Evolutionary conservation across 1,140 invertebrate genomes (phyloP).

Genomic region (Brachionus sp.): DNA sequence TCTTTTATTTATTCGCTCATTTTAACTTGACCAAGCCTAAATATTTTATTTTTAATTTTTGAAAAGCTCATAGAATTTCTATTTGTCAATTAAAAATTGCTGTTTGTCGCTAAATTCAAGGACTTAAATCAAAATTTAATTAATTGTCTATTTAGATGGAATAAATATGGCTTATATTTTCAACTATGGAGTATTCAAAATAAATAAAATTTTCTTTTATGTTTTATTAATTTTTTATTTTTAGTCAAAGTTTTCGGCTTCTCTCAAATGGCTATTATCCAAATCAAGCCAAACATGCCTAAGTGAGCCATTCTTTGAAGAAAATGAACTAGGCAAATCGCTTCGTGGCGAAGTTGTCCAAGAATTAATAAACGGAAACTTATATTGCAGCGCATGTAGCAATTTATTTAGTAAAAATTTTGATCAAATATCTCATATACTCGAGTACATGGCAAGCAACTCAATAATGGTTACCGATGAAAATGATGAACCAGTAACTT

Average conservation of each 20-base stretch:
- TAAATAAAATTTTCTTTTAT: not conserved
- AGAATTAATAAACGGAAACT: slow-evolving; percentile 18
- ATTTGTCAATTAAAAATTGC: not conserved
- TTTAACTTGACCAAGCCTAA: not conserved
- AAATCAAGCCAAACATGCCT: not conserved
- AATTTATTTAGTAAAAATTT: slow-evolving; percentile 16
- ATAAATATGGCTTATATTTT: slow-evolving; percentile 41
- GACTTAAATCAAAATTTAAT: slow-evolving; percentile 16
- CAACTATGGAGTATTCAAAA: slow-evolving; percentile 36
- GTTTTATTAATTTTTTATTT: not conserved
- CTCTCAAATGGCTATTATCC: slow-evolving; percentile 23
- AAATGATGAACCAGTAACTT: slow-evolving; percentile 31
- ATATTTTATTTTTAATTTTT: slow-evolving; percentile 8
- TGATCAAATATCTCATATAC: not conserved
- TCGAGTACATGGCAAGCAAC: not conserved
- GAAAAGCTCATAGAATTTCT: not conserved
- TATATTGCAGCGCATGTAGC: slow-evolving; percentile 27
- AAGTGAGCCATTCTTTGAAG: slow-evolving; percentile 36
- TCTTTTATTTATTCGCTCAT: not conserved
- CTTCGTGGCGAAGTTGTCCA: not conserved
- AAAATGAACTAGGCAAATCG: slow-evolving; percentile 39
- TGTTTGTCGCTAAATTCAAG: not conserved
- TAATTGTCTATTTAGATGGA: not conserved
- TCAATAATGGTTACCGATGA: slow-evolving; percentile 35
- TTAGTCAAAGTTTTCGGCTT: slow-evolving; percentile 37